Conservation (phyloP, 1,140 invertebrate species). For the Maconellicoccus hirsutus region DNA sequence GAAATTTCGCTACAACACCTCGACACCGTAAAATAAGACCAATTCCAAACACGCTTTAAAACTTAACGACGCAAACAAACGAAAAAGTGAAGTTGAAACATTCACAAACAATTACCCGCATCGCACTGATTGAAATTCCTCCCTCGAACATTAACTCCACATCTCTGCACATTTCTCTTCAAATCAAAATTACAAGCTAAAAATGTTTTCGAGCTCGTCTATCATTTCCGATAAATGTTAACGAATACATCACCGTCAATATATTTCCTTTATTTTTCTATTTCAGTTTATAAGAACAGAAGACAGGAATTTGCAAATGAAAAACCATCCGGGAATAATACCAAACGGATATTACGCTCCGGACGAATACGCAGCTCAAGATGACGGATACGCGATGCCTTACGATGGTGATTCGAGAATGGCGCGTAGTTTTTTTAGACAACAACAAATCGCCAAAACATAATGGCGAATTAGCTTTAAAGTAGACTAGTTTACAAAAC, state of each 20-base stretch:
- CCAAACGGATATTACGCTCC: background rate
- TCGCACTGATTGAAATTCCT: too few relatives aligned
- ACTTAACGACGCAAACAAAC: too few relatives aligned
- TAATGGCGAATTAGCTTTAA: background rate
- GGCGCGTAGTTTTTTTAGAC: background rate
- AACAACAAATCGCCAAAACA: constrained; percentile 5
- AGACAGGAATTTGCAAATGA: background rate
- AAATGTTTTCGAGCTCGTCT: too few relatives aligned
- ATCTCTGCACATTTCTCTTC: too few relatives aligned
- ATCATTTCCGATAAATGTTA: too few relatives aligned
- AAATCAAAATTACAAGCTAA: too few relatives aligned
- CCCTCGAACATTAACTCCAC: too few relatives aligned
- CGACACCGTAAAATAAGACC: too few relatives aligned
- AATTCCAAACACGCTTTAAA: too few relatives aligned
- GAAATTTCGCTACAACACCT: too few relatives aligned
- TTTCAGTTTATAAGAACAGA: constrained; percentile 5
- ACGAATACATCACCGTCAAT: background rate
- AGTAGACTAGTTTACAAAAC: constrained; percentile 5
- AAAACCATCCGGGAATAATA: background rate
- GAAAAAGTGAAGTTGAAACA: too few relatives aligned
- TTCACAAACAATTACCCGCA: too few relatives aligned
- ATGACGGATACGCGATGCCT: background rate
- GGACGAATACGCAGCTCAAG: background rate
- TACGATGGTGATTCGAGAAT: constrained; percentile 5
- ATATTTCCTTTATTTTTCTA: background rate